Conservation (phyloP, 2,113 vertebrate species). For the Perca fluviatilis region DNA sequence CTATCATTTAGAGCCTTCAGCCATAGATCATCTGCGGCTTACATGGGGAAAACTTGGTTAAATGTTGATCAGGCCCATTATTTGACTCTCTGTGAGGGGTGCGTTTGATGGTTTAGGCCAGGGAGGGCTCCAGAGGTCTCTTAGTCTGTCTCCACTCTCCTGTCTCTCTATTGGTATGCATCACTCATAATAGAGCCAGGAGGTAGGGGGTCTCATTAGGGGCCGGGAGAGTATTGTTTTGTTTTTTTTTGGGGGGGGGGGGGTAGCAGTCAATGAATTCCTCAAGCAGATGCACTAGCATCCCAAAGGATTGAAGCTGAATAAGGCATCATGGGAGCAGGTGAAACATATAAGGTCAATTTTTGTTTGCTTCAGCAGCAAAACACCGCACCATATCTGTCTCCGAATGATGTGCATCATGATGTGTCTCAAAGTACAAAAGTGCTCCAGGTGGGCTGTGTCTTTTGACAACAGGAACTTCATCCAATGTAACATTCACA, state of each 20-base stretch:
- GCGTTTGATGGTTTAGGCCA: slow-evolving; percentile 63
- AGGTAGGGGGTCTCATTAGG: slow-evolving; percentile 81
- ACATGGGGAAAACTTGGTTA: slow-evolving; percentile 63
- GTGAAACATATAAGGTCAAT: slow-evolving; percentile 17
- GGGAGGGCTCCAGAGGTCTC: slow-evolving; percentile 64
- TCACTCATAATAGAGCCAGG: slow-evolving; percentile 68
- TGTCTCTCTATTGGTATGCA: slow-evolving; percentile 76
- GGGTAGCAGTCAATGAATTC: slow-evolving; percentile 56
- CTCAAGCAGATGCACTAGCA: slow-evolving; percentile 69
- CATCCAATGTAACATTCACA: slow-evolving; percentile 27
- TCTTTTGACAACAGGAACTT: slow-evolving; percentile 59
- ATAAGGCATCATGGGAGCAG: slow-evolving; percentile 41
- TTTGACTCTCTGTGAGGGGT: slow-evolving; percentile 62
- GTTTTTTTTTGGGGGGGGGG: slow-evolving; percentile 7
- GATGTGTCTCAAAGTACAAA: background rate
- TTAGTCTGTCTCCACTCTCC: slow-evolving; percentile 66
- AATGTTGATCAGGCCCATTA: slow-evolving; percentile 76
- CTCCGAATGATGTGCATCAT: background rate
- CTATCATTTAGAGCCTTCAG: slow-evolving; percentile 79
- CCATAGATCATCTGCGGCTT: slow-evolving; percentile 75
- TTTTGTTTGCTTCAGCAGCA: background rate
- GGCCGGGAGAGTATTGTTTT: slow-evolving; percentile 57
- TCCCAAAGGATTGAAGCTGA: slow-evolving; percentile 47
- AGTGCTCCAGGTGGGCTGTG: slow-evolving; percentile 62
- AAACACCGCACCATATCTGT: background rate